Conservation (phyloP, 1,140 invertebrate species). For the Bombus confusus region DNA sequence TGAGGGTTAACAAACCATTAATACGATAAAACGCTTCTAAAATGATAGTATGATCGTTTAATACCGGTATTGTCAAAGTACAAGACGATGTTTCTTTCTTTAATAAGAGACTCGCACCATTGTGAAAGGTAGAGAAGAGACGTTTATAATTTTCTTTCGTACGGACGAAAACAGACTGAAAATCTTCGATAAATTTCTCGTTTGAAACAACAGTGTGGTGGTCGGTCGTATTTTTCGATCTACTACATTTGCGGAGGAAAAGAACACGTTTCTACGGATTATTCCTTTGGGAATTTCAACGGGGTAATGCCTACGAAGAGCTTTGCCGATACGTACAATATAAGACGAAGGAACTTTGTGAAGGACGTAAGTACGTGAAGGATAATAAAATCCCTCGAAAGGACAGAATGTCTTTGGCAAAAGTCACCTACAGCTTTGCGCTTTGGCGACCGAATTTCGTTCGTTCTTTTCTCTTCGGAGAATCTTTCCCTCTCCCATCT, state of each 20-base stretch:
- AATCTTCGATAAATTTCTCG: not conserved
- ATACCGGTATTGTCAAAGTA: slow-evolving; percentile 21
- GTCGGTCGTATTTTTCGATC: not conserved
- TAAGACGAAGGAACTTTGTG: slow-evolving; percentile 65
- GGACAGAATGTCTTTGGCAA: slow-evolving; percentile 66
- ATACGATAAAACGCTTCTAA: not conserved
- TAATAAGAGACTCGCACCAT: not conserved
- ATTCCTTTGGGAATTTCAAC: not conserved
- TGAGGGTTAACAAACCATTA: not conserved
- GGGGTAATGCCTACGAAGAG: slow-evolving; percentile 2
- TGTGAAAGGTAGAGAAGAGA: not conserved
- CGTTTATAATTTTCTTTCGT: not conserved
- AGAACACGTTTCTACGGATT: not conserved
- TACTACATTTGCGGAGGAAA: not conserved
- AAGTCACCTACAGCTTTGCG: slow-evolving; percentile 54
- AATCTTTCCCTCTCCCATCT: not conserved
- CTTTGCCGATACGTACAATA: slow-evolving; percentile 25
- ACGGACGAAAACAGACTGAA: not conserved
- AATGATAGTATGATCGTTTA: not conserved
- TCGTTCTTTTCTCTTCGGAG: not conserved
- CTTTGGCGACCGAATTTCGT: slow-evolving; percentile 42
- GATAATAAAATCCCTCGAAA: slow-evolving; percentile 47
- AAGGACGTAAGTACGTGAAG: slow-evolving; percentile 66
- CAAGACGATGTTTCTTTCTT: not conserved
- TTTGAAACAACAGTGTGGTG: not conserved